Evolutionary conservation across 2,888 invertebrate genomes (phyloP), one percentile per base, ranked within the genome.

Genomic region (Heliconius charithonia): DNA sequence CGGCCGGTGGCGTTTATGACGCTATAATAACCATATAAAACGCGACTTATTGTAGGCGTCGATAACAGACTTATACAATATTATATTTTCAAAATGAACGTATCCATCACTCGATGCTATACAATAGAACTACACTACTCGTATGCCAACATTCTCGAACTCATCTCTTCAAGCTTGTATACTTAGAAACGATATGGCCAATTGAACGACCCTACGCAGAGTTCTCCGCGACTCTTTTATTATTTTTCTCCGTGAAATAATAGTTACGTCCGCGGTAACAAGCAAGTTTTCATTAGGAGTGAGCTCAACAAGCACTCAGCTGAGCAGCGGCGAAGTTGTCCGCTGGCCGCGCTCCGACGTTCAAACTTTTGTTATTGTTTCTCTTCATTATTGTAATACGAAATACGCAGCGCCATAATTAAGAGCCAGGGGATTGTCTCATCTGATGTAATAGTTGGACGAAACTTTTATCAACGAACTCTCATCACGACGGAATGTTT

Each of bases 21-120:
- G 91, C 94, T 93, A 94, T 95, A 95, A 95, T 95, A 95, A 94
- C 93, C 93, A 89, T 94, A 95, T 95, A 95, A 95, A 95, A 95
- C 90, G 92, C 93, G 93, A 94, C 94, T 94, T 94, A 94, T 95
- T 95, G 94, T 93, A 92, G 91, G 90, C 92, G 91, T 92, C 94
- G 93, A 95, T 95, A 93, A 91, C 92, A 89, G 91, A 91, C 92
- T 90, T 93, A 91, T 90, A 94, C 91, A 91, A 89, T 91, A 88
- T 88, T 88, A 92, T 90, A 87, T 90, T 89, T 88, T 27, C n/a
- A 25, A 69, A 45, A 69, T 41, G 25, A 41, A 37, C 25, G 41
- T 25, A 25, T 16, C 45, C 25, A 69, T 45, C 41, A 69, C 27
- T 73, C 41, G 59, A 27, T 76, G 59, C 66, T 27, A 75, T 62